phyloP scores from a whole-genome alignment of 2,797 vertebrate genomes.

The Taenioides sp. region DNA sequence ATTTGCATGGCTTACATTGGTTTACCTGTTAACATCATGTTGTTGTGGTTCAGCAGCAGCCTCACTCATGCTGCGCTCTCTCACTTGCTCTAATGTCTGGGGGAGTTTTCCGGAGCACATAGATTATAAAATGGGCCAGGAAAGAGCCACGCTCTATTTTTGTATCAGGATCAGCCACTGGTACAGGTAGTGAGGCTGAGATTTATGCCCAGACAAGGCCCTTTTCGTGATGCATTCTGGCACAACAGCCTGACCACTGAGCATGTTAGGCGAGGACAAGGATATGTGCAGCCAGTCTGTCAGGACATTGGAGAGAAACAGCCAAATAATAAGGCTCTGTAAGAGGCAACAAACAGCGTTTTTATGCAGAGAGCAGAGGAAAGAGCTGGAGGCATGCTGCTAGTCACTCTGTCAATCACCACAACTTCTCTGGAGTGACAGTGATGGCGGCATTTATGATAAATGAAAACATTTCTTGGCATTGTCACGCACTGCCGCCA shows the following conservation, averaged over 20 bases:
- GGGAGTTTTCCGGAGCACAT: slow-evolving; percentile 69
- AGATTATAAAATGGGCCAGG: slow-evolving; percentile 73
- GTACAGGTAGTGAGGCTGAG: slow-evolving; percentile 53
- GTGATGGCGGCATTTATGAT: slow-evolving; percentile 29
- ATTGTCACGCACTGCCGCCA: neutral
- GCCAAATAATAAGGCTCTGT: slow-evolving; percentile 15
- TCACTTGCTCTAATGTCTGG: slow-evolving; percentile 24
- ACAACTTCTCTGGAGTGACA: slow-evolving; percentile 28
- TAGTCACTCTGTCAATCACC: slow-evolving; percentile 37
- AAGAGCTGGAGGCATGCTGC: slow-evolving; percentile 28
- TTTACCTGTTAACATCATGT: slow-evolving; percentile 39
- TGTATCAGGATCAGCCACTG: slow-evolving; percentile 63
- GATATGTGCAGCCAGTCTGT: neutral
- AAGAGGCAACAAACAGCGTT: slow-evolving; percentile 17
- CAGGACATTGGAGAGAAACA: slow-evolving; percentile 13
- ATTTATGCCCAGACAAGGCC: slow-evolving; percentile 39
- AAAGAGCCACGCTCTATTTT: slow-evolving; percentile 69
- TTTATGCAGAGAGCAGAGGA: slow-evolving; percentile 16
- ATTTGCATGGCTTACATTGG: slow-evolving; percentile 5
- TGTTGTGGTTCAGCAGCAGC: slow-evolving; percentile 20
- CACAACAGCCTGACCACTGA: slow-evolving; percentile 20
- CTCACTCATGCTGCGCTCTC: slow-evolving; percentile 1
- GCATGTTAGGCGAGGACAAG: neutral
- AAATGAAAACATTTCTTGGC: slow-evolving; percentile 21
- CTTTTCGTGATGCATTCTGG: slow-evolving; percentile 18